Evolutionary conservation across 2,888 invertebrate species (phyloP).

Genomic region (Leptopterna dolabrata): DNA sequence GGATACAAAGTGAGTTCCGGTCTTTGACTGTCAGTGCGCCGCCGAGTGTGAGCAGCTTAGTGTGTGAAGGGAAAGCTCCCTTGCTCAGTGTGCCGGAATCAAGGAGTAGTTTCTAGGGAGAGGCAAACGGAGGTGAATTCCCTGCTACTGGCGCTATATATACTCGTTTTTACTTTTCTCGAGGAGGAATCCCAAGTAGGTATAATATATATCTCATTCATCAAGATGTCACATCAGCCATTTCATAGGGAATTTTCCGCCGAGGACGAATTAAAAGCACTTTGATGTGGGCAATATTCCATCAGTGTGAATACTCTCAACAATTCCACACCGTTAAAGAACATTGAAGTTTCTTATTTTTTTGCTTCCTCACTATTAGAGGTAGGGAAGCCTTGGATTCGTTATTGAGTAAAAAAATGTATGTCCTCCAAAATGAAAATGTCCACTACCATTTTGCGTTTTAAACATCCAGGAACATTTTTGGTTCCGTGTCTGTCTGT

Average conservation of each 20-base stretch:
- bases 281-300: background rate
- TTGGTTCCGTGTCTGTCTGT: too few species aligned
- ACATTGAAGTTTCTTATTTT: too few species aligned
- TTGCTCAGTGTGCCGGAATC: constrained; percentile 32
- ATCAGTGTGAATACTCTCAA: too few species aligned
- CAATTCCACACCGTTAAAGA: too few species aligned
- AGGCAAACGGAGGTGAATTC: background rate
- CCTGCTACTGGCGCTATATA: background rate
- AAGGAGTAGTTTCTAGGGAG: constrained; percentile 19
- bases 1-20: constrained; percentile 49
- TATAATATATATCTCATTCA: background rate
- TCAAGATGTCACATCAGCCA: background rate
- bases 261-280: background rate
- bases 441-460: too few species aligned
- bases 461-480: too few species aligned
- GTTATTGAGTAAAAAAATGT: too few species aligned
- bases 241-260: background rate
- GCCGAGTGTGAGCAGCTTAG: constrained; percentile 38
- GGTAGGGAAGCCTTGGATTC: too few species aligned
- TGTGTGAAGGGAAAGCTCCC: constrained; percentile 10
- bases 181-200: background rate
- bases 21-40: constrained; percentile 35
- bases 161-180: constrained; percentile 1
- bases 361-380: too few species aligned
- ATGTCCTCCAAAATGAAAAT: too few species aligned